Base-by-base conservation (phyloP, 1,140 invertebrate genomes). In the Ectropis grisescens region DNA sequence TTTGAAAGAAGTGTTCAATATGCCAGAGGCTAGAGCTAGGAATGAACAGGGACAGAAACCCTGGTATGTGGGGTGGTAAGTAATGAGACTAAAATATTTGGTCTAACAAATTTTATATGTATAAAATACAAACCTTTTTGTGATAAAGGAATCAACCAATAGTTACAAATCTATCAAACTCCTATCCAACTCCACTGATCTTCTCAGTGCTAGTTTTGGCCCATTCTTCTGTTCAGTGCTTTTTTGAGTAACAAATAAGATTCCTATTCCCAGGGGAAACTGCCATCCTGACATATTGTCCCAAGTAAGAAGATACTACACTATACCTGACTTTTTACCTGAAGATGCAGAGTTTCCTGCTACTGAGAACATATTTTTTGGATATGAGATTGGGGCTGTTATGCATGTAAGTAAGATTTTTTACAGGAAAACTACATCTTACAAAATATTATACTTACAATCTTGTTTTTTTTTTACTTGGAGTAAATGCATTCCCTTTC, bases 51-150 rank as follows among this genome's bases (percentile, higher is more conserved):
- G 86, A 3, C 72, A 89, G 53, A 81, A 87, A 16, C 87, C 92
- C 1, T 97, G 95, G 95, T 97, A 97, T 81, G 89, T 97, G 37
- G 94, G 94, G 40, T 97, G 94, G 94, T 94, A 87, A 86, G 88
- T 85, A 37, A 2, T n/a, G n/a, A n/a, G n/a, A n/a, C n/a, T n/a
- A n/a, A n/a, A n/a, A n/a, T n/a, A n/a, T n/a, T n/a, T n/a, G n/a
- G n/a, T n/a, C n/a, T n/a, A n/a, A n/a, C n/a, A n/a, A n/a, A n/a
- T n/a, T n/a, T n/a, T n/a, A n/a, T n/a, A n/a, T n/a, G n/a, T n/a
- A n/a, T n/a, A n/a, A n/a, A n/a, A n/a, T n/a, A n/a, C n/a, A n/a
- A n/a, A n/a, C n/a, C n/a, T n/a, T n/a, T n/a, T n/a, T n/a, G n/a
- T n/a, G n/a, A n/a, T n/a, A n/a, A n/a, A n/a, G n/a, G n/a, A n/a